These are phyloP conservation scores for Neopipo cinnamomea DNA, from an alignment of 2,113 vertebrate species.

Conservation along the genomic window DNA sequence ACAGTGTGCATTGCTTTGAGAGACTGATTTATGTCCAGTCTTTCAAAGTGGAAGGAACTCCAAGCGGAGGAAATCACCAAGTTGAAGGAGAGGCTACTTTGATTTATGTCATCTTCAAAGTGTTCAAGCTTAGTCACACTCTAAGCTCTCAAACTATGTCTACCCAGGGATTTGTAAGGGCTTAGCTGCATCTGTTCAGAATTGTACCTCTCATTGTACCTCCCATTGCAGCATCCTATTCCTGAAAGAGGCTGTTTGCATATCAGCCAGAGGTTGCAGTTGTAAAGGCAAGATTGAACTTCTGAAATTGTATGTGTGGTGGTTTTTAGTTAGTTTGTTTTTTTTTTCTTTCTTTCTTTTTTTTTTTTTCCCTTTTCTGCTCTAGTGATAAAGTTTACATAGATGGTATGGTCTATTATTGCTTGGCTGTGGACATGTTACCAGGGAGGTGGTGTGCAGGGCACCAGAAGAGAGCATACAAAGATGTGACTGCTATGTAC, in stretches of 20 bases:
- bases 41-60: background rate
- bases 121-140: background rate
- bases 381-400: background rate
- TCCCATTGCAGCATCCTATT: background rate
- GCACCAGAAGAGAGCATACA: background rate
- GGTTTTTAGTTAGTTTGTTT: background rate
- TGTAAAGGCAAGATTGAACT: background rate
- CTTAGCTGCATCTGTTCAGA: constrained; percentile 42
- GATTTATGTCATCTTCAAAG: background rate
- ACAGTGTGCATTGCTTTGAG: background rate
- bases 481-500: rapidly evolving
- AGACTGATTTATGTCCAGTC: background rate
- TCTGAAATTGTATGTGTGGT: background rate
- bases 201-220: background rate
- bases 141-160: background rate
- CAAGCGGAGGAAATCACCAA: background rate
- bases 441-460: background rate
- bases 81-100: background rate
- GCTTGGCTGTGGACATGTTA: background rate
- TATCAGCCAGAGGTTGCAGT: background rate
- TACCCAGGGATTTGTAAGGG: constrained; percentile 16
- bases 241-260: background rate
- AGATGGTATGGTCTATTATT: background rate
- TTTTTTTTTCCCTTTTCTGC: background rate
- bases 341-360: background rate